Evolutionary conservation across 2,113 vertebrate genomes (phyloP), one percentile per base, ranked within the genome.

Genomic region (Macaca nemestrina): DNA sequence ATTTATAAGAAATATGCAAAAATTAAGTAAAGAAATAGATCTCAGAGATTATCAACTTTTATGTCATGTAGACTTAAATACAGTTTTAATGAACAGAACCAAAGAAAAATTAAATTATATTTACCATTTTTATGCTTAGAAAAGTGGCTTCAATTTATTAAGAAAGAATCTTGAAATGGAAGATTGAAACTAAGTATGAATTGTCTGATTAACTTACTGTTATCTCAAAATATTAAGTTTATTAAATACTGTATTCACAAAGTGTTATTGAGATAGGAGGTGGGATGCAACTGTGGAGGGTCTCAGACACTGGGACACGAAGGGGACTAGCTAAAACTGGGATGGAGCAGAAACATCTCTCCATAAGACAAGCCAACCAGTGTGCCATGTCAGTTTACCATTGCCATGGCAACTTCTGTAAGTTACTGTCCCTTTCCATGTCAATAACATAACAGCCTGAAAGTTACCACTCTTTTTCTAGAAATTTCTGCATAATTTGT

Each of bases 1-100:
- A 59, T 90, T 87, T 95, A 78, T 48, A 96, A 84, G n/a, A 95
- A 87, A 95, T 18, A 80, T 45, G 4, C 18, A 88, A 95, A 86
- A 61, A 83, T 83, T 94, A 79, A 86, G 7, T 88, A 70, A 75
- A 55, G 84, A 83, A 64, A 73, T 43, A 8, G 73, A 23, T 78
- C 48, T 61, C 79, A 89, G 81, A 27, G 87, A 73, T 72, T 90
- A 83, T 48, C 83, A 40, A 94, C 17, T 84, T 89, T 93, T 84
- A 52, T 10, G 12, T 35, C 59, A 73, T 30, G 16, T 38, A 59
- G n/a, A 50, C 38, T 64, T 64, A 61, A 75, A 25, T 90, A 40
- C 30, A 88, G 20, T 73, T 90, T 89, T 55, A 83, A 14, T 50
- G 43, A 95, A 55, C 30, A 94, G 16, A 96, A 79, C 25, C 38